Evolutionary conservation across 2,888 invertebrate species (phyloP), one percentile per base, ranked within the genome.

Genomic region (Diaperis boleti): DNA sequence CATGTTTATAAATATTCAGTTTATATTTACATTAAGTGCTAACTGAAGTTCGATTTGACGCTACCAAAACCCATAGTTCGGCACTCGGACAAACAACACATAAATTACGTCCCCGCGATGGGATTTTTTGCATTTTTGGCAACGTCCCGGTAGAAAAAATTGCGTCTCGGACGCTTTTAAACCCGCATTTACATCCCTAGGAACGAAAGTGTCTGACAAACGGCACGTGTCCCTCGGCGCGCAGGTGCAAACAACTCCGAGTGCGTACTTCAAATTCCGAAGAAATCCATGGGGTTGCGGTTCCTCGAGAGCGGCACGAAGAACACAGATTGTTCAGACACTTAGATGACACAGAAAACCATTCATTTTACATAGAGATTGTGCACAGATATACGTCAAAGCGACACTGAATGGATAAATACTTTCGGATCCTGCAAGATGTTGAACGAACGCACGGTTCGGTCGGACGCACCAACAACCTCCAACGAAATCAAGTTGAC

Each of bases 401-500:
- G 37, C 52, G 14, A 37, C 37, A 52, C 49, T 15, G 26, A 47
- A n/a, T n/a, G 14, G 41, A 42, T 18, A 18, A 17, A 14, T 33
- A 18, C 33, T 31, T 22, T 45, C 33, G n/a, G 18, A 49, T 37
- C 22, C 22, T 18, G 35, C 8, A 20, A 18, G 41, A 8, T 8
- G 11, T 8, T 11, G 31, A 5, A 41, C 42, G 44, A 14, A 33
- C 22, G 15, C 10, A 37, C 50, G 35, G 20, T 20, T 50, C 22
- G 14, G 11, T 26, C 37, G 8, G 22, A 39, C 39, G n/a, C 52
- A 42, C 54, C 42, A 52, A 4, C 22, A 39, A 17, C 33, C 49
- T 49, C 39, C 64, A 61, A 60, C 60, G 59, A 67, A 63, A 65
- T 59, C 65, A 66, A 62, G 66, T 67, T 66, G 67, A 71, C 69